Conservation (phyloP, 2,888 invertebrate species). For the Apamea crenata region DNA sequence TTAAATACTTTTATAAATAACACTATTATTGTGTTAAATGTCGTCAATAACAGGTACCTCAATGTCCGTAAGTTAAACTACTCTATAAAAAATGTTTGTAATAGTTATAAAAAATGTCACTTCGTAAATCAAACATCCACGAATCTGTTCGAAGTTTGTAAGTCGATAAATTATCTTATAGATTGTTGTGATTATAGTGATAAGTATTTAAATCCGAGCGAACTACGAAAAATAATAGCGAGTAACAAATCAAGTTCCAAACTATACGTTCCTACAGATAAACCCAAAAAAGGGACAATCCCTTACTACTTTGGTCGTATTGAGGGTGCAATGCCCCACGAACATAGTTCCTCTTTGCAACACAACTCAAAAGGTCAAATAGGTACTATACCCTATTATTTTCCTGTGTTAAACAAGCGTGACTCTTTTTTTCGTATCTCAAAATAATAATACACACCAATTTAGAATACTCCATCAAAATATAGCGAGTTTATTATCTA, state of each 20-base stretch:
- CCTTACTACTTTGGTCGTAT: no score
- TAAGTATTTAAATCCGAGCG: constrained; percentile 12
- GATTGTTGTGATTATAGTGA: constrained; percentile 21
- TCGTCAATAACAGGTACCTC: background rate
- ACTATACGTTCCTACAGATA: no score
- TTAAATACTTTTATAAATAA: background rate
- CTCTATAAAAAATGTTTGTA: constrained; percentile 12
- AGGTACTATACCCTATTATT: constrained; percentile 23
- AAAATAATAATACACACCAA: background rate
- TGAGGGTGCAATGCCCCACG: background rate
- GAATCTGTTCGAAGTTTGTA: constrained; percentile 6
- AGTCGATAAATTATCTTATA: constrained; percentile 15
- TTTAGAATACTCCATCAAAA: constrained; percentile 2
- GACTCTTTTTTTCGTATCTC: constrained; percentile 11
- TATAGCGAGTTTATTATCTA: background rate
- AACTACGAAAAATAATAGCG: constrained; percentile 9
- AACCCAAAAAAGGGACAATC: no score
- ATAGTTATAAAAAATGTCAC: constrained; percentile 13
- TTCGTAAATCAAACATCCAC: constrained; percentile 8
- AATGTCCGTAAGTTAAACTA: constrained; percentile 5
- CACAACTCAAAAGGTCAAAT: background rate
- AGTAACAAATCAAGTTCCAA: no score
- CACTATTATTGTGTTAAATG: background rate
- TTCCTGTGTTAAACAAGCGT: constrained; percentile 1
- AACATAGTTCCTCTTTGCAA: background rate